Evolutionary conservation across 2,797 vertebrate genomes (phyloP).

Genomic region (Mus spretus): DNA sequence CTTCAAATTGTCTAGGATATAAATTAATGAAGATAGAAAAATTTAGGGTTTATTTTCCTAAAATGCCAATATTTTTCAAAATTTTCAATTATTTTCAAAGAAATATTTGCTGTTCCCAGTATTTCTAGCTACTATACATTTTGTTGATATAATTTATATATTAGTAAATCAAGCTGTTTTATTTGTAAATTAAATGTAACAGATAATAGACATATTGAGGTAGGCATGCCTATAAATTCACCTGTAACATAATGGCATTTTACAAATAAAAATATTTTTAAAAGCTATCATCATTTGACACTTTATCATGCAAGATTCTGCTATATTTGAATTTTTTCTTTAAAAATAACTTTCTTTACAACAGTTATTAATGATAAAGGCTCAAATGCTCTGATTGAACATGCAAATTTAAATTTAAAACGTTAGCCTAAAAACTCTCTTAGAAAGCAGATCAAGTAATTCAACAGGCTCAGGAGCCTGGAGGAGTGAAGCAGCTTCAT

Average conservation of each 20-base stretch:
- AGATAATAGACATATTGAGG: background rate
- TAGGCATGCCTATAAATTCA: constrained; percentile 26
- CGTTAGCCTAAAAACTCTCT: constrained; percentile 69
- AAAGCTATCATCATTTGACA: constrained; percentile 9
- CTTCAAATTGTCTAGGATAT: constrained; percentile 1
- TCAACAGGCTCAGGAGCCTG: background rate
- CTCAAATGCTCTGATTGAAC: constrained; percentile 40
- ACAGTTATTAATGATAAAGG: constrained; percentile 34
- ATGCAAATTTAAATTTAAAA: constrained; percentile 47
- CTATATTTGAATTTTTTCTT: background rate
- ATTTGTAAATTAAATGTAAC: constrained; percentile 10
- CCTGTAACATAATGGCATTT: constrained; percentile 18
- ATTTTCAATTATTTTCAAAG: background rate
- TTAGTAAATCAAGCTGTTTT: background rate
- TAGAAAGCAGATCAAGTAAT: constrained; percentile 73
- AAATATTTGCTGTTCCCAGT: constrained; percentile 33
- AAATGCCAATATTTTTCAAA: constrained; percentile 45
- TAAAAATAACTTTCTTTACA: constrained; percentile 47
- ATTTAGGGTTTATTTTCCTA: background rate
- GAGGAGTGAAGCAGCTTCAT: background rate
- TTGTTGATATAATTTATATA: background rate
- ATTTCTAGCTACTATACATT: background rate
- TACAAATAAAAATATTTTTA: constrained; percentile 22
- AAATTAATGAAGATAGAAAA: constrained; percentile 41
- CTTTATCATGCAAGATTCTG: constrained; percentile 27